These are phyloP conservation scores for Drosophila tripunctata DNA, from an alignment of 2,888 invertebrate species.

Conservation along the genomic window DNA sequence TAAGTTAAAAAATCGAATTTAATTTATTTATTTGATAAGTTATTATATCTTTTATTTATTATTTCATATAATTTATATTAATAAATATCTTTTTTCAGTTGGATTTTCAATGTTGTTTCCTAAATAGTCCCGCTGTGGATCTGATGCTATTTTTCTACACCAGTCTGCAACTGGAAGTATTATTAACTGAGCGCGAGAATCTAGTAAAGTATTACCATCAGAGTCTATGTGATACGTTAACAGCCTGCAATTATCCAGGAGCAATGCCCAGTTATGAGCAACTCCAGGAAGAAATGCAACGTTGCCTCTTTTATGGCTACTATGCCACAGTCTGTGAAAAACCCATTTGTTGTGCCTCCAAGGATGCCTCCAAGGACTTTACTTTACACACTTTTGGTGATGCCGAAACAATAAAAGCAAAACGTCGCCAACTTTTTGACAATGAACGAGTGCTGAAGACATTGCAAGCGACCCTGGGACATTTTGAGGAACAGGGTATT, in stretches of 20 bases:
- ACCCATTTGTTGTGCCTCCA: conserved; percentile 71
- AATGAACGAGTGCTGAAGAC: conserved; percentile 65
- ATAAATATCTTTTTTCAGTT: conserved; percentile 54
- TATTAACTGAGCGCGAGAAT: conserved; percentile 61
- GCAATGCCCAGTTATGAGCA: conserved; percentile 57
- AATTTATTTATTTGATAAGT: no score
- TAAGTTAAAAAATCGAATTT: conserved; percentile 42
- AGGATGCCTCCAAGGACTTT: conserved; percentile 57
- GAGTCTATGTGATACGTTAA: conserved; percentile 59
- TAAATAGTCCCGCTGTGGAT: conserved; percentile 81
- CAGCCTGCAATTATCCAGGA: conserved; percentile 20
- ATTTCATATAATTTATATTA: no score
- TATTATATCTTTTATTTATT: no score
- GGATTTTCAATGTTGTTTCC: conserved; percentile 81
- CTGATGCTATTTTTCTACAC: conserved; percentile 81
- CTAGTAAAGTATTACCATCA: conserved; percentile 72
- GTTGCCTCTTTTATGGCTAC: conserved; percentile 71
- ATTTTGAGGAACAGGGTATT: conserved; percentile 74
- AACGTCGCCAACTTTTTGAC: conserved; percentile 64
- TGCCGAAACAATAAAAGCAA: conserved; percentile 50
- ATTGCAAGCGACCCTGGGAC: conserved; percentile 61
- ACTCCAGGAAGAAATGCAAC: conserved; percentile 67
- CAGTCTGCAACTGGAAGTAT: conserved; percentile 72
- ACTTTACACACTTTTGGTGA: conserved; percentile 57
- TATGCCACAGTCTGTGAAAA: conserved; percentile 72